Percentiles rank a stretch among this genome's conserved stretches.
Evolutionary conservation across 2,888 invertebrate species (phyloP).

Genomic region (Lepidonotus clava): DNA sequence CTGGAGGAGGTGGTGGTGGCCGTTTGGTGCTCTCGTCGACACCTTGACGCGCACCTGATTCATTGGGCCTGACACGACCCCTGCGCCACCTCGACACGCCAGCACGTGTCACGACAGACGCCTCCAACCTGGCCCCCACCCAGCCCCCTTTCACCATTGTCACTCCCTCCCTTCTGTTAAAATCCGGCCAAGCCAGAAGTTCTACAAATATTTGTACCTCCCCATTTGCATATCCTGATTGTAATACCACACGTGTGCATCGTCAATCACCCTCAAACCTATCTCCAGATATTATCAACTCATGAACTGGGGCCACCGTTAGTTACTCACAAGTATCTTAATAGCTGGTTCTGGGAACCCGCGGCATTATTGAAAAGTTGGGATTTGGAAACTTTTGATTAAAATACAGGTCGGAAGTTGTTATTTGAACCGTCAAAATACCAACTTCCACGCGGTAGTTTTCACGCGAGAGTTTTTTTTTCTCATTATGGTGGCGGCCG

Average conservation of each 20-base stretch:
- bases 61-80: background rate
- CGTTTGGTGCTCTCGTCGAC: too few species aligned
- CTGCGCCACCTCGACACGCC: background rate
- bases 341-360: too few species aligned
- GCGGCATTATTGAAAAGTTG: too few species aligned
- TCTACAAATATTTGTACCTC: background rate
- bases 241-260: background rate
- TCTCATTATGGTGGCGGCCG: background rate
- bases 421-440: too few species aligned
- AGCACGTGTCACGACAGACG: background rate
- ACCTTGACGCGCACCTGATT: background rate
- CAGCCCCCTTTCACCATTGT: background rate
- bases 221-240: background rate
- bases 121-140: background rate
- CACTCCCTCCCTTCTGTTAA: background rate
- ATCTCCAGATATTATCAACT: too few species aligned
- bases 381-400: too few species aligned
- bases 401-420: too few species aligned
- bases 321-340: too few species aligned
- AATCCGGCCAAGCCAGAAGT: background rate
- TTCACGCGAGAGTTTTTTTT: constrained; percentile 12
- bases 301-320: too few species aligned
- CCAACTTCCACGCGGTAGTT: too few species aligned
- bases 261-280: background rate
- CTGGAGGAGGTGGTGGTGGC: background rate